Evolutionary conservation across 2,113 vertebrate species (phyloP).

Genomic region (Trochalopteron elliotii): DNA sequence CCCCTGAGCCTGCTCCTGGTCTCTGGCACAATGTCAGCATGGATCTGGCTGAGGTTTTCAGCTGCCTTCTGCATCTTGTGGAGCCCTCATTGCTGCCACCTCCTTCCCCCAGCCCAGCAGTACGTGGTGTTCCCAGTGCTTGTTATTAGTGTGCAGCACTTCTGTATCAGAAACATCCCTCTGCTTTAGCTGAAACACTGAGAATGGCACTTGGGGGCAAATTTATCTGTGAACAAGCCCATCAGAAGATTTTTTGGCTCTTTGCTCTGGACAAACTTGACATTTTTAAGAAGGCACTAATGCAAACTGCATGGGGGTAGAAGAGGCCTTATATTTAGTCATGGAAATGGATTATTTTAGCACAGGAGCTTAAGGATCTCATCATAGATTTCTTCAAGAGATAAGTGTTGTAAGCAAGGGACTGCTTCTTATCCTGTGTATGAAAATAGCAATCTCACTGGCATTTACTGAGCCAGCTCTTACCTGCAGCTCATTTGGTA

Average conservation of each 20-base stretch:
- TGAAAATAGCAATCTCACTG: not conserved
- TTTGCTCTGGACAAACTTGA: not conserved
- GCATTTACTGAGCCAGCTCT: not conserved
- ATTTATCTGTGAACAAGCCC: not conserved
- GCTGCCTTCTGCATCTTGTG: not conserved
- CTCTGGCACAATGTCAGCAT: not conserved
- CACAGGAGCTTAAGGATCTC: not conserved
- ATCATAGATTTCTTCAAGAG: not conserved
- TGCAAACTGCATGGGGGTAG: not conserved
- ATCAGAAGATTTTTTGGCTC: not conserved
- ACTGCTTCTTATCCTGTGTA: not conserved
- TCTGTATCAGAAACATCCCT: not conserved
- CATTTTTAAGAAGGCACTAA: not conserved
- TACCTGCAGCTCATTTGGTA: accelerated
- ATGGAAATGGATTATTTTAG: not conserved
- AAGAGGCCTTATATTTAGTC: not conserved
- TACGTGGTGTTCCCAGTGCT: not conserved
- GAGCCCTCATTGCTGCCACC: not conserved
- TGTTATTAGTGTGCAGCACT: not conserved
- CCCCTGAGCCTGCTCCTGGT: not conserved
- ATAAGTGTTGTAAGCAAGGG: not conserved
- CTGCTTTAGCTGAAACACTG: not conserved
- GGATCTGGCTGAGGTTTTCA: not conserved
- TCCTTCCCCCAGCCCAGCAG: not conserved
- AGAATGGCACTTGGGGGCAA: accelerated